Conservation (phyloP, 2,797 vertebrate species). For the Pagetopsis macropterus region DNA sequence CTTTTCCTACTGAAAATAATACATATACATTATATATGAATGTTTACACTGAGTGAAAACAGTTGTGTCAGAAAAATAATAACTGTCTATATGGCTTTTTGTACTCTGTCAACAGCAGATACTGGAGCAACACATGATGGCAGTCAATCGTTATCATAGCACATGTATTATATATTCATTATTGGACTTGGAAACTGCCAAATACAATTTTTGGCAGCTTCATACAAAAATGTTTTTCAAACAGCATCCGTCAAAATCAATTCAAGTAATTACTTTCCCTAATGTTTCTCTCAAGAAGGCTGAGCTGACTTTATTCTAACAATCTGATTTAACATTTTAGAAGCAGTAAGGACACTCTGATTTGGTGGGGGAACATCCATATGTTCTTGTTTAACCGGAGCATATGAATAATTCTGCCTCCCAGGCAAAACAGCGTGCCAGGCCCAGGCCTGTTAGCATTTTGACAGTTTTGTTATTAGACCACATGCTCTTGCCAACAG, state of each 20-base stretch:
- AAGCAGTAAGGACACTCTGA: slow-evolving; percentile 15
- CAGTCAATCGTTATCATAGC: slow-evolving; percentile 33
- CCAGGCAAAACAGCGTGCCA: slow-evolving; percentile 47
- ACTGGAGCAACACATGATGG: slow-evolving; percentile 34
- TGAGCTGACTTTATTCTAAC: neutral
- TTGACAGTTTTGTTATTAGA: slow-evolving; percentile 63
- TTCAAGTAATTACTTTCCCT: neutral
- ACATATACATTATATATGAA: slow-evolving; percentile 4
- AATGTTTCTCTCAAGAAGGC: slow-evolving; percentile 19
- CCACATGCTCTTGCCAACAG: slow-evolving; percentile 61
- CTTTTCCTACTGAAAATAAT: slow-evolving; percentile 16
- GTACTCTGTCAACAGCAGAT: slow-evolving; percentile 47
- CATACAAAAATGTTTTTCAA: slow-evolving; percentile 15
- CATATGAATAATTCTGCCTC: slow-evolving; percentile 58
- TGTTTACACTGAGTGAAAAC: slow-evolving; percentile 11
- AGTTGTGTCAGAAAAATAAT: slow-evolving; percentile 16
- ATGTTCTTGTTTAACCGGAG: slow-evolving; percentile 49
- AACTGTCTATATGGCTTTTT: slow-evolving; percentile 26
- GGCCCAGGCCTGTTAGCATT: slow-evolving; percentile 67
- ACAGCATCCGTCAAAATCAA: neutral
- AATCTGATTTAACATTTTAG: slow-evolving; percentile 21
- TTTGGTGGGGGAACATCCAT: slow-evolving; percentile 27
- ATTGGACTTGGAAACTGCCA: slow-evolving; percentile 11
- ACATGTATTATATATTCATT: neutral
- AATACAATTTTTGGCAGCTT: neutral